These are phyloP conservation scores for Coluber constrictor DNA, from an alignment of 2,797 vertebrate species.

Conservation along the genomic window DNA sequence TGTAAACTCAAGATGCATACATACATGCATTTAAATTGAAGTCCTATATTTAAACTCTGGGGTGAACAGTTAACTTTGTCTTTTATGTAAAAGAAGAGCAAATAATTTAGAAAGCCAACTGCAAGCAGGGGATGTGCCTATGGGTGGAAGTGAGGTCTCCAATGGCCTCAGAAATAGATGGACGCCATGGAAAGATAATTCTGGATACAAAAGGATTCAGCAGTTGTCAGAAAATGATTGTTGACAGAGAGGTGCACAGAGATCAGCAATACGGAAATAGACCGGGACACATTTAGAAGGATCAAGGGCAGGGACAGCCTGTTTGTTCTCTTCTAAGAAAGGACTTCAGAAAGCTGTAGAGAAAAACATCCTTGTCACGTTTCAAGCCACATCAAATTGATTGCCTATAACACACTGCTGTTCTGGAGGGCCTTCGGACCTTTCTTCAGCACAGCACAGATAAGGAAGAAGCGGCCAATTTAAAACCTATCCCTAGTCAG, in stretches of 20 bases:
- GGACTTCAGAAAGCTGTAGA: slow-evolving; percentile 5
- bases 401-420: not conserved
- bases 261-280: slow-evolving; percentile 27
- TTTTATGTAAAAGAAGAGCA: not conserved
- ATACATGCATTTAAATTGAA: not conserved
- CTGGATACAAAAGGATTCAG: slow-evolving; percentile 18
- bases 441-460: not conserved
- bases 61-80: not conserved
- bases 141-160: not conserved
- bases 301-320: slow-evolving; percentile 21
- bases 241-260: slow-evolving; percentile 22
- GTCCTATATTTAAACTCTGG: not conserved
- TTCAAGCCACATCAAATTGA: not conserved
- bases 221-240: slow-evolving; percentile 13
- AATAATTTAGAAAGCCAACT: not conserved
- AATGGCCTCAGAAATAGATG: not conserved
- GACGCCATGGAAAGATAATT: slow-evolving; percentile 14
- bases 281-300: slow-evolving; percentile 27
- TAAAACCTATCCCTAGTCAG: not conserved
- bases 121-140: not conserved
- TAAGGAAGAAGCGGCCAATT: not conserved
- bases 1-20: not conserved
- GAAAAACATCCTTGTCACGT: slow-evolving; percentile 15
- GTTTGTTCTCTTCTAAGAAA: slow-evolving; percentile 16
- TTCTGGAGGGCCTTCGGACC: not conserved